Conservation (phyloP, 2,888 invertebrate species). For the Eupithecia abbreviata region DNA sequence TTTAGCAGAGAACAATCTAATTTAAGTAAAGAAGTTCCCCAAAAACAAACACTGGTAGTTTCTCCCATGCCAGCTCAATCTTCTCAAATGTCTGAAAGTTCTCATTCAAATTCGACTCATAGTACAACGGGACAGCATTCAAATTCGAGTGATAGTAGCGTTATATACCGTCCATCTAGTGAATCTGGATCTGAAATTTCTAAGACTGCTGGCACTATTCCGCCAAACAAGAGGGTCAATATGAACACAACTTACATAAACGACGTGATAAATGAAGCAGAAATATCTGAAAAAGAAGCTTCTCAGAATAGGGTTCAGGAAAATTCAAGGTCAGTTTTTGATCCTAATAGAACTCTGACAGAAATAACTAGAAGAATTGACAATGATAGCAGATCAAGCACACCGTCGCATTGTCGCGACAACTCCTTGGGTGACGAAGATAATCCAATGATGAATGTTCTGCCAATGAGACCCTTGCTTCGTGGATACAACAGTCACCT, state of each 20-base stretch:
- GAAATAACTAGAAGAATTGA: slow-evolving; percentile 66
- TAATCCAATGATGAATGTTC: slow-evolving; percentile 89
- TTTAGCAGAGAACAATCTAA: slow-evolving; percentile 81
- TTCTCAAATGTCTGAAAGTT: slow-evolving; percentile 88
- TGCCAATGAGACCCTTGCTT: slow-evolving; percentile 96
- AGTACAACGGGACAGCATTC: slow-evolving; percentile 87
- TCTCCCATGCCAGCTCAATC: slow-evolving; percentile 88
- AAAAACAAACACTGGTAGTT: slow-evolving; percentile 85
- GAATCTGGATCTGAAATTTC: slow-evolving; percentile 87
- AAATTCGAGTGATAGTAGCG: slow-evolving; percentile 89
- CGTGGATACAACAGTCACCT: slow-evolving; percentile 91
- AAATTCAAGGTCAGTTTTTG: slow-evolving; percentile 59
- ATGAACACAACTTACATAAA: slow-evolving; percentile 81
- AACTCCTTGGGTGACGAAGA: slow-evolving; percentile 86
- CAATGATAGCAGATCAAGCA: slow-evolving; percentile 73
- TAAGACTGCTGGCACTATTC: slow-evolving; percentile 68
- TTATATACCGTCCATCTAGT: slow-evolving; percentile 89
- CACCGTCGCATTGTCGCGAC: slow-evolving; percentile 80
- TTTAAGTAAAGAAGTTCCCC: slow-evolving; percentile 78
- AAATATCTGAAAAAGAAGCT: slow-evolving; percentile 78
- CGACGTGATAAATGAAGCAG: slow-evolving; percentile 82
- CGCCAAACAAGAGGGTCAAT: slow-evolving; percentile 79
- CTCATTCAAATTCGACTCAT: slow-evolving; percentile 83
- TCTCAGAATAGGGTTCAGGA: slow-evolving; percentile 68
- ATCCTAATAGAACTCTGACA: slow-evolving; percentile 69